A percentile compares a stretch with the other conserved stretches of the same genome.
phyloP scores from a whole-genome alignment of 2,113 vertebrate species.

The Sula dactylatra region DNA sequence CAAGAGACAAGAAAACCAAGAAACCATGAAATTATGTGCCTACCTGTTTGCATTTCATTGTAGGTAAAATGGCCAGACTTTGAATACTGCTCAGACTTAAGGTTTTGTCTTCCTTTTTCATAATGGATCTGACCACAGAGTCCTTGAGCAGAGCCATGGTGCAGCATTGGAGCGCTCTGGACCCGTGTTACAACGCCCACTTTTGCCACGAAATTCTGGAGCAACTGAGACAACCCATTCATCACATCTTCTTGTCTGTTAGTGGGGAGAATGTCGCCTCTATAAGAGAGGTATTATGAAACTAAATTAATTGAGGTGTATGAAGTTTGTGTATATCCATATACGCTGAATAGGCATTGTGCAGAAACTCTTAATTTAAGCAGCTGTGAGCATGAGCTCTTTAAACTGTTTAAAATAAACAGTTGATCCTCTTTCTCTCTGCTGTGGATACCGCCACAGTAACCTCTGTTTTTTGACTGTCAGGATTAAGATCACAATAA shows the following conservation, averaged over 20 bases:
- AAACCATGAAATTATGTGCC: background rate
- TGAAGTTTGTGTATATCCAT: background rate
- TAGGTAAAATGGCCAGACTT: background rate
- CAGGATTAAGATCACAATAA: background rate
- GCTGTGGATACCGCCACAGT: background rate
- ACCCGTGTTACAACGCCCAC: background rate
- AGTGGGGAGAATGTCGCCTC: background rate
- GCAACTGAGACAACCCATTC: background rate
- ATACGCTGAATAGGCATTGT: background rate
- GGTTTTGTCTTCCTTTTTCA: background rate
- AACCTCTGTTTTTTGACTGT: background rate
- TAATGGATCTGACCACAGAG: fast-evolving
- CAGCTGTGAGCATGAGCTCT: background rate
- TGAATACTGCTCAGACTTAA: background rate
- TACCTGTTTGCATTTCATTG: background rate
- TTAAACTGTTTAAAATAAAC: background rate
- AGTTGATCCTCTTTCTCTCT: background rate
- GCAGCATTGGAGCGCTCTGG: background rate
- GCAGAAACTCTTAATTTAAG: background rate
- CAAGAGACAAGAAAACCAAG: background rate
- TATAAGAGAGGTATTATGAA: background rate
- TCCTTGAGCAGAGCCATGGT: fast-evolving
- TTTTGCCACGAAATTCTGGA: background rate
- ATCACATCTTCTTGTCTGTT: background rate
- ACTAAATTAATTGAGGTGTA: background rate